Evolutionary conservation across 2,797 vertebrate genomes (phyloP).

Genomic region (Dendrocincla tyrannina): DNA sequence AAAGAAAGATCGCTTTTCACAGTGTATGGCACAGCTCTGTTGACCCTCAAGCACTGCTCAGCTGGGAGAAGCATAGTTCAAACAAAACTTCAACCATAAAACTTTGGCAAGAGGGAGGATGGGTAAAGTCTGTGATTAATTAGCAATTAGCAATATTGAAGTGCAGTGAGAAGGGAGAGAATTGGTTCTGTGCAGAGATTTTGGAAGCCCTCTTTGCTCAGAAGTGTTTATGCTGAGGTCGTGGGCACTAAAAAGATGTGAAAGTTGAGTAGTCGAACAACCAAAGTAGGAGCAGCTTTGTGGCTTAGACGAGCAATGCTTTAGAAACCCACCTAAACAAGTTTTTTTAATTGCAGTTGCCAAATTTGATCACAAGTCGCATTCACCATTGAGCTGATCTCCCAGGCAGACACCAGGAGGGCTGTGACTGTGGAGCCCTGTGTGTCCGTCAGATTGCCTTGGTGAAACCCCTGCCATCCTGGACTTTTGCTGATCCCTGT

Average conservation of each 20-base stretch:
- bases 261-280: neutral
- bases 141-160: conserved; percentile 27
- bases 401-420: neutral
- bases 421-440: rapidly evolving
- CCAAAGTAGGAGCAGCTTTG: neutral
- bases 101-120: neutral
- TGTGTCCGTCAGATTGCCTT: neutral
- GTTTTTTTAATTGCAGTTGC: neutral
- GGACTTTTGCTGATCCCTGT: neutral
- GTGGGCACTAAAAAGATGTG: neutral
- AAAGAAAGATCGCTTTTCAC: conserved; percentile 46
- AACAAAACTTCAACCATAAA: conserved; percentile 20
- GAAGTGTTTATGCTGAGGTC: neutral
- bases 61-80: conserved; percentile 14
- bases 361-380: rapidly evolving
- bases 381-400: neutral
- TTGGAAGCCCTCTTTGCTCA: neutral
- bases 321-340: neutral
- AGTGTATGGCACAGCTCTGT: neutral
- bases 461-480: neutral
- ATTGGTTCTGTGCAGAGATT: neutral
- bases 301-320: neutral
- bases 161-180: neutral
- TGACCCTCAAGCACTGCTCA: conserved; percentile 36
- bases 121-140: conserved; percentile 31